Evolutionary conservation across 2,113 vertebrate species (phyloP).

Genomic region (Hydropotes inermis): DNA sequence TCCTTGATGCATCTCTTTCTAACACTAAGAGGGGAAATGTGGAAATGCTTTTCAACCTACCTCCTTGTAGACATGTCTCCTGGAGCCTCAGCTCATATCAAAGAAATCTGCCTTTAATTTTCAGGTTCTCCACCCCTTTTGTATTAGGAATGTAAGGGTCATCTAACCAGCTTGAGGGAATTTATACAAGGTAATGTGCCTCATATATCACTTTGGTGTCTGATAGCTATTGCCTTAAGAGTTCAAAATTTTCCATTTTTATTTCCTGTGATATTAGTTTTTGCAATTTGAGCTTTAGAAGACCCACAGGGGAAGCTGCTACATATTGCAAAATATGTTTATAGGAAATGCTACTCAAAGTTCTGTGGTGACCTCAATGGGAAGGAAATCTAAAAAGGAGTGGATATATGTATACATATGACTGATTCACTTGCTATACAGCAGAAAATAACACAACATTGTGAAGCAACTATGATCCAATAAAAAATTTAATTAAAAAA

Average conservation of each 20-base stretch:
- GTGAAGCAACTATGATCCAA: neutral
- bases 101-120: neutral
- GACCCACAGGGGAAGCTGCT: neutral
- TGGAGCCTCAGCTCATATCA: neutral
- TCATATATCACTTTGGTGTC: slow-evolving; percentile 9
- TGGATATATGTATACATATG: neutral
- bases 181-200: neutral
- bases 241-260: neutral
- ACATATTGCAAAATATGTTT: neutral
- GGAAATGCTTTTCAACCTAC: neutral
- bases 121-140: neutral
- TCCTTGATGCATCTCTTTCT: neutral
- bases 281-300: neutral
- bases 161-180: neutral
- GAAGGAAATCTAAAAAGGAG: neutral
- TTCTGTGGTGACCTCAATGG: neutral
- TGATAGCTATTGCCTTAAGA: neutral
- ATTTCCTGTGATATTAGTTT: neutral
- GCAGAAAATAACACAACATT: neutral
- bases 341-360: neutral
- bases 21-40: neutral
- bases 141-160: neutral
- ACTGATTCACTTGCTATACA: neutral
- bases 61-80: neutral
- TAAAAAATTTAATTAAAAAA: neutral